Evolutionary conservation across 2,888 invertebrate genomes (phyloP), one percentile per base, ranked within the genome.

Genomic region (Amphipoea lucens): DNA sequence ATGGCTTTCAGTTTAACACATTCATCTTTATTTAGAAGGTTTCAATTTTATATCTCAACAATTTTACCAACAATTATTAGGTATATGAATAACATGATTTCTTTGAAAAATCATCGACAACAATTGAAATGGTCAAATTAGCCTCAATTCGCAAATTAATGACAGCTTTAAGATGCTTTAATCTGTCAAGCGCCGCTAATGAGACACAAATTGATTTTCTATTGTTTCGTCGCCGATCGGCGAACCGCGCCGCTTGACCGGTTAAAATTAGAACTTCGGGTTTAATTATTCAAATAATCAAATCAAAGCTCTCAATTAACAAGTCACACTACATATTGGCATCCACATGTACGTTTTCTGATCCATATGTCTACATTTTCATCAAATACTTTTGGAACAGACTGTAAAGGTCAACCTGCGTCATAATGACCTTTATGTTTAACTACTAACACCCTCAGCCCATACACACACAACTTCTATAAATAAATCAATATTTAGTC

Each of bases 401-500:
- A 51, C 20, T 12, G 3, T 20, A 68, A 29, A 20, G 29, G 17
- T 48, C 11, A 36, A 68, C 11, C 11, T 29, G n/a, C 9, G 5
- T 29, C 20, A 68, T 17, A 68, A 6, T 48, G 20, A 69, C 29
- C 29, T 69, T 20, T 7, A 12, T 1, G 12, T 69, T 20, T 69
- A 36, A 36, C 51, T 36, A 9, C 23, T 51, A 23, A 69, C n/a
- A n/a, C 7, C 7, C 36, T 20, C 45, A 20, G 9, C 14, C 40
- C 3, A 60, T 23, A 60, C 7, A 42, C 14, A 20, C 51, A 3
- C 11, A 45, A n/a, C 17, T 20, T 79, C 36, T 66, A 51, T 45
- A 65, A 78, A 65, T 70, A 70, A 70, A 84, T 65, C 81, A 75
- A 45, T 65, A 42, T 54, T 65, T 51, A 60, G 11, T 51, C 42